Evolutionary conservation across 53 echinoderm and acorn worm genomes (phyloP), one percentile per base, ranked within the genome.

Genomic region (Stichopus horrens): DNA sequence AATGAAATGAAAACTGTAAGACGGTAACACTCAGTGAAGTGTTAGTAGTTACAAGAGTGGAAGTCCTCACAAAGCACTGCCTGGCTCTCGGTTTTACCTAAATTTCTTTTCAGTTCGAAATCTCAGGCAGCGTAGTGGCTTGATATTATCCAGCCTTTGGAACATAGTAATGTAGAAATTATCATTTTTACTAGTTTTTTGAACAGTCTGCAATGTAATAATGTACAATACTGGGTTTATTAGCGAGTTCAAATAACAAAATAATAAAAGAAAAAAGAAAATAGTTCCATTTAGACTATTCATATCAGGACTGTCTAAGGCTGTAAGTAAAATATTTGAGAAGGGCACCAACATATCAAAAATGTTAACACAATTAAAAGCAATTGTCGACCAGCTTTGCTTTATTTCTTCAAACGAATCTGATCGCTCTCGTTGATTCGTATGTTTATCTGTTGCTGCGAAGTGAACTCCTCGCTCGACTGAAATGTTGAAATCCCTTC

Each of bases 171-270:
- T 63, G 63, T 63, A 13, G 63, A 63, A 16, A 63, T 63, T 10
- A 63, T 63, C 63, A 13, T 63, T 13, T 63, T 6, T 13, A 78
- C 79, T 78, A 54, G 53, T 16, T 78, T 53, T 53, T 54, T 78
- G 16, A 54, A 53, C 16, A 19, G 37, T 51, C 53, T 55, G 55
- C 79, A 6, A 6, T 4, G 79, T 78, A 53, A 78, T 78, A 11
- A 78, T 78, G 19, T 78, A 78, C 6, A 78, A n/a, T 5, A 78
- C 9, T 54, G 79, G 79, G 53, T 78, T 78, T 8, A 78, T 16
- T 10, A 55, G 52, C 7, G 79, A 78, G 19, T 78, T 78, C 4
- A 55, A 8, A 16, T 18, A 78, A 8, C 13, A 53, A 51, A 78
- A 19, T 16, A 53, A 13, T 16, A 54, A 55, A 53, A 16, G 53